Evolutionary conservation across 2,888 invertebrate species (phyloP), one percentile per base, ranked within the genome.

Genomic region (Linnaemya tessellans): DNA sequence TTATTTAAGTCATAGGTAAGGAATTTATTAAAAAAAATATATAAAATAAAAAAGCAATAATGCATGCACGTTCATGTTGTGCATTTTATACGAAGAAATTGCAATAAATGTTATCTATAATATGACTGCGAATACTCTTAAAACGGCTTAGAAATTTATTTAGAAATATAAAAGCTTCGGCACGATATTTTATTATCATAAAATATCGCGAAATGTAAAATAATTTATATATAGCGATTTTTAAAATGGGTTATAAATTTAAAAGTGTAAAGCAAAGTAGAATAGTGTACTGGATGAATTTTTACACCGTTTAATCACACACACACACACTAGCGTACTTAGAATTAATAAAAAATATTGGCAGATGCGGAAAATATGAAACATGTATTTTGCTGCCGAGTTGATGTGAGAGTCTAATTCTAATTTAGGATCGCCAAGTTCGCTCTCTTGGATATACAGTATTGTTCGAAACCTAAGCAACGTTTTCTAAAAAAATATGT

Each of bases 1-100:
- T 94, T 96, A 94, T 93, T 94, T 95, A 94, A 96, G 95, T 94
- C 96, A 96, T 96, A 96, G 96, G 96, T 96, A 92, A 93, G 92
- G n/a, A 49, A 49, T 49, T 46, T 75, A 41, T 13, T 1, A 13
- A 11, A 13, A 11, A 51, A n/a, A 8, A 15, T n/a, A n/a, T n/a
- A 46, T 0, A 25, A 3, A 62, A 56, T 38, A 10, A 49, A 35
- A 77, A 77, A 56, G 56, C 46, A 58, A 60, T 58, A 77, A n/a
- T 35, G 15, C 18, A 30, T 35, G 11, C 25, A 41, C 9, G 2
- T 62, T 38, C 18, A 7, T 43, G 46, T 46, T 46, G 20, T n/a
- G 46, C 64, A 46, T 46, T 49, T 74, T 62, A 15, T 56, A 65
- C n/a, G 8, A 15, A 70, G 54, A 54, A 51, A 68, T 38, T 68